Evolutionary conservation across 2,888 invertebrate genomes (phyloP), one percentile per base, ranked within the genome.

Genomic region (Dynastes hyllus): DNA sequence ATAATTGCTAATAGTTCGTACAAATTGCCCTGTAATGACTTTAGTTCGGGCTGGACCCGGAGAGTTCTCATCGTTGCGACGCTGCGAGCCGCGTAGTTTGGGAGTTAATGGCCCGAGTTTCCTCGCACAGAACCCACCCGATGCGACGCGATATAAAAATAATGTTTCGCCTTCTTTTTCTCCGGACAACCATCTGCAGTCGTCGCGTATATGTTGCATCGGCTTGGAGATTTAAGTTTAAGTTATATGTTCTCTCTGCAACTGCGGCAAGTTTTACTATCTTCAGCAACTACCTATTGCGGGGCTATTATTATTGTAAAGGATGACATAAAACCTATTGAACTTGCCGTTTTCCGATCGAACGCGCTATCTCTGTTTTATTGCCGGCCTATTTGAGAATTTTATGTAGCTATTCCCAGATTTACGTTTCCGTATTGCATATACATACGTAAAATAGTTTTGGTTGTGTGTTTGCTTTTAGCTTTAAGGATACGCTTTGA

Each of bases 1-100:
- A 85, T 85, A 85, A 85, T 84, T 83, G 80, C 83, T 84, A 82
- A 84, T 82, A 83, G 84, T 83, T 84, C 79, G 78, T 83, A 84
- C 84, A 85, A 85, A 85, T 85, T 86, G 83, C 81, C 81, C 79
- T 81, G 77, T 85, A 85, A 85, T 82, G 84, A 83, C 81, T 82
- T 83, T 83, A 84, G 84, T 84, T 85, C n/a, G 71, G 81, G 75
- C 79, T 76, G 67, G 80, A 78, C 69, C 69, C 51, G 51, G 51
- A 9, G 50, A 51, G 51, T 51, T 51, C n/a, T 65, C 13, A n/a
- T 40, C 16, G 55, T 22, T 22, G 55, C 55, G 16, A 22, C 55
- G 22, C 55, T 16, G 32, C 32, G 32, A 37, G 32, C 5, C 32
- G 32, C 32, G 45, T 55, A 55, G 5, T 63, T 29, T 63, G 6